These are phyloP conservation scores for Gymnothorax reevesii DNA, from an alignment of 2,797 vertebrate species.

Conservation along the genomic window DNA sequence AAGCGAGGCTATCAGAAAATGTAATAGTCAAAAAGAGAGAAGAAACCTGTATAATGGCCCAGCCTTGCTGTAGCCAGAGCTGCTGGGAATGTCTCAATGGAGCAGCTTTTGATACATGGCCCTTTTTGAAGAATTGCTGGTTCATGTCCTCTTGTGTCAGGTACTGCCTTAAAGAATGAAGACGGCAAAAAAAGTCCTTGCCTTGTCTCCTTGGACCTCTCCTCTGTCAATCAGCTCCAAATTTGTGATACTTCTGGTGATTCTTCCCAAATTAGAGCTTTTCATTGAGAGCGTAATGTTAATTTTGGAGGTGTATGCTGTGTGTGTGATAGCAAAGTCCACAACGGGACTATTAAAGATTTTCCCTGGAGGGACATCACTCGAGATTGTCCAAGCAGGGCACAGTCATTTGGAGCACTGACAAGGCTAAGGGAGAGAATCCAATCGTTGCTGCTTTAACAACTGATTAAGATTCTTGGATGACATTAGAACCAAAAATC, in stretches of 20 bases:
- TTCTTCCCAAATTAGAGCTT: not conserved
- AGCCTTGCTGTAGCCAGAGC: not conserved
- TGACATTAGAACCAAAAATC: no score
- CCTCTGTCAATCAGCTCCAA: not conserved
- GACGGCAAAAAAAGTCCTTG: not conserved
- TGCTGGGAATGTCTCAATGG: not conserved
- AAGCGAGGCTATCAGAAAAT: conserved; percentile 22
- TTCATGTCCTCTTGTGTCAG: not conserved
- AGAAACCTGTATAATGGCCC: not conserved
- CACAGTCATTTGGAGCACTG: not conserved
- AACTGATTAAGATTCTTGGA: no score
- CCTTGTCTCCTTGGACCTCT: not conserved
- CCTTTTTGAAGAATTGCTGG: not conserved
- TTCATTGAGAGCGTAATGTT: not conserved
- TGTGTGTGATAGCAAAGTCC: not conserved
- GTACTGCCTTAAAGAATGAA: conserved; percentile 3
- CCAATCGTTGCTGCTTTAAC: no score
- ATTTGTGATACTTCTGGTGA: not conserved
- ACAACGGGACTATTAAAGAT: not conserved
- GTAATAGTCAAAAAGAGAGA: not conserved
- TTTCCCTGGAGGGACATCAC: not conserved
- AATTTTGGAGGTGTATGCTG: not conserved
- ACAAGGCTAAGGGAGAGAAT: no score
- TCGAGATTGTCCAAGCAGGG: not conserved
- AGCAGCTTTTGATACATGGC: not conserved